Evolutionary conservation across 2,113 vertebrate genomes (phyloP).

Genomic region (Nansenia antarctica): DNA sequence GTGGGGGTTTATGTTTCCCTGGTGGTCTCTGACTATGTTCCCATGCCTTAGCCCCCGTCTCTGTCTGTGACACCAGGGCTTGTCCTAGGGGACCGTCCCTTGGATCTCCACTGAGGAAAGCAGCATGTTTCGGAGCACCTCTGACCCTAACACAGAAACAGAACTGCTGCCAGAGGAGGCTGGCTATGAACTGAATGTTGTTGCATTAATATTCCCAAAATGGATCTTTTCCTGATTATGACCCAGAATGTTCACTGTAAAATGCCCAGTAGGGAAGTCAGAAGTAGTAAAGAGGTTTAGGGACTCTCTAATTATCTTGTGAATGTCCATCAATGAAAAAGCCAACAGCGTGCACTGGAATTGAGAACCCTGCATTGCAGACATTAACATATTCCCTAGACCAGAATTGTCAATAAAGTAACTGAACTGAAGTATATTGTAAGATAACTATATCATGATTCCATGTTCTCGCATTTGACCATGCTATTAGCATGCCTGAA

Average conservation of each 20-base stretch:
- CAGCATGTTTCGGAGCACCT: constrained; percentile 63
- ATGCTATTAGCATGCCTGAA: constrained; percentile 4
- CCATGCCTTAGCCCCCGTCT: constrained; percentile 58
- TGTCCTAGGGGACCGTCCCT: constrained; percentile 58
- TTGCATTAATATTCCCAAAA: too few relatives aligned
- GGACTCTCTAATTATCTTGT: too few relatives aligned
- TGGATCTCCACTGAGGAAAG: constrained; percentile 52
- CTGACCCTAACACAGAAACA: constrained; percentile 60
- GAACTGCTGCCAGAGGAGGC: constrained; percentile 42
- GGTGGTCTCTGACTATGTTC: constrained; percentile 55
- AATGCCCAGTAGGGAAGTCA: too few relatives aligned
- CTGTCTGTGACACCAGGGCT: constrained; percentile 56
- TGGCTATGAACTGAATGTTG: constrained; percentile 20
- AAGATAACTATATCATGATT: neutral
- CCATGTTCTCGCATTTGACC: neutral
- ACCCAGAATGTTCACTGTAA: too few relatives aligned
- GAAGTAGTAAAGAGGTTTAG: too few relatives aligned
- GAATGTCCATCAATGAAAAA: too few relatives aligned
- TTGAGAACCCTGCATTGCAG: neutral
- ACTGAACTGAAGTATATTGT: too few relatives aligned
- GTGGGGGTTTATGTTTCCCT: constrained; percentile 63
- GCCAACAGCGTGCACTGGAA: neutral
- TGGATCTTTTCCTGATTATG: too few relatives aligned
- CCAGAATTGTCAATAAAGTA: neutral
- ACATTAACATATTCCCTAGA: neutral